phyloP scores from a whole-genome alignment of 2,888 invertebrate species.

The Lamellibrachia satsuma region DNA sequence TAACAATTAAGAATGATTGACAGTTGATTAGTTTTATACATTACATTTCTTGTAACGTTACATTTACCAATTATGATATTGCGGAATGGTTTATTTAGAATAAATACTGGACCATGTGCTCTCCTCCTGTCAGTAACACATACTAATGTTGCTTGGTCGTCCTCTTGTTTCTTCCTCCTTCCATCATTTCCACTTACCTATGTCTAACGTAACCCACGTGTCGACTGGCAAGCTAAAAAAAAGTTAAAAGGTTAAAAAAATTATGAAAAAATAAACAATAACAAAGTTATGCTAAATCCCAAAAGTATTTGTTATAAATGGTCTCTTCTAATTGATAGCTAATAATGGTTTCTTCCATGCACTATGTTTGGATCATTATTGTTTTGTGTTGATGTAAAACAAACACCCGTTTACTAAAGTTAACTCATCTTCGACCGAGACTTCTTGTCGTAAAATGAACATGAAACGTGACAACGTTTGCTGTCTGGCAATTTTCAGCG shows the following conservation, averaged over 20 bases:
- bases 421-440: no score
- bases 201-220: background rate
- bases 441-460: no score
- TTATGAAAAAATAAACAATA: no score
- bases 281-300: no score
- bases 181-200: background rate
- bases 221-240: background rate
- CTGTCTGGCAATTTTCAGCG: conserved; percentile 68
- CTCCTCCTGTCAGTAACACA: background rate
- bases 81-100: background rate
- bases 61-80: background rate
- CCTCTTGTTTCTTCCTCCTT: background rate
- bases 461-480: background rate
- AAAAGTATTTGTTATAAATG: no score
- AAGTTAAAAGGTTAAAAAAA: background rate
- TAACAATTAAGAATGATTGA: no score
- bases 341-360: no score
- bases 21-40: background rate
- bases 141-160: background rate
- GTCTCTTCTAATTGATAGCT: no score
- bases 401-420: no score
- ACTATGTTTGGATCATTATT: no score
- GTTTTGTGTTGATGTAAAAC: no score
- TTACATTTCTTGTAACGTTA: background rate
- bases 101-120: background rate